phyloP scores from a whole-genome alignment of 2,797 vertebrate genomes.

The Sebastes itinus region DNA sequence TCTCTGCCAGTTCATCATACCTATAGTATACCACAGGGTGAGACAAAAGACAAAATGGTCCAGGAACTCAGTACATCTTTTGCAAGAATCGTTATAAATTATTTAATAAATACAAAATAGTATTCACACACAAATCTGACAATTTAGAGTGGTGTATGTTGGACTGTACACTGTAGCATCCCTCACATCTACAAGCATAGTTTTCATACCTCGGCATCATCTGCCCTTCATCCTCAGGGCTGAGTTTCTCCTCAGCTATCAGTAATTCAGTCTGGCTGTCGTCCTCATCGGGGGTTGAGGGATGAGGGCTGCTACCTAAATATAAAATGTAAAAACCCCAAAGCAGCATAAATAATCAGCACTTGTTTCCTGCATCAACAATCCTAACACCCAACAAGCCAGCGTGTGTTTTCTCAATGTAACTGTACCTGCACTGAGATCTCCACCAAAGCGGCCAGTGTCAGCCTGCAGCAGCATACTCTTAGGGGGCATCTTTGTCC shows the following conservation, averaged over 20 bases:
- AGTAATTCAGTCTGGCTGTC: conserved; percentile 95
- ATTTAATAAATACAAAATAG: neutral
- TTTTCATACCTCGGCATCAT: conserved; percentile 91
- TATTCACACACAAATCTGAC: neutral
- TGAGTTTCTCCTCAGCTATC: conserved; percentile 98
- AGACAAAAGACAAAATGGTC: neutral
- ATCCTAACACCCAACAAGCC: neutral
- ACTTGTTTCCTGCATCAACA: neutral
- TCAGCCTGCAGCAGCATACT: conserved; percentile 94
- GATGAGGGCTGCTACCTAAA: conserved; percentile 95
- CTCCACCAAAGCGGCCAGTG: conserved; percentile 86
- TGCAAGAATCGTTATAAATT: neutral
- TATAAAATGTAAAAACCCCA: neutral
- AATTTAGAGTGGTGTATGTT: neutral
- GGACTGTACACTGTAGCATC: neutral
- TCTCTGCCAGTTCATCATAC: conserved; percentile 95
- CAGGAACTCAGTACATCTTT: neutral
- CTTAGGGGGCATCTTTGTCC: conserved; percentile 96
- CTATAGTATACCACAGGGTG: conserved; percentile 63
- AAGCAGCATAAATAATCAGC: neutral
- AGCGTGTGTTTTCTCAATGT: neutral
- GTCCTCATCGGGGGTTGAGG: conserved; percentile 95
- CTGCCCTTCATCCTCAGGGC: conserved; percentile 95
- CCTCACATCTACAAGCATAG: neutral
- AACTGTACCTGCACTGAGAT: conserved; percentile 92